Conservation (phyloP, 1,140 invertebrate genomes). For the Coenobita brevimanus region DNA sequence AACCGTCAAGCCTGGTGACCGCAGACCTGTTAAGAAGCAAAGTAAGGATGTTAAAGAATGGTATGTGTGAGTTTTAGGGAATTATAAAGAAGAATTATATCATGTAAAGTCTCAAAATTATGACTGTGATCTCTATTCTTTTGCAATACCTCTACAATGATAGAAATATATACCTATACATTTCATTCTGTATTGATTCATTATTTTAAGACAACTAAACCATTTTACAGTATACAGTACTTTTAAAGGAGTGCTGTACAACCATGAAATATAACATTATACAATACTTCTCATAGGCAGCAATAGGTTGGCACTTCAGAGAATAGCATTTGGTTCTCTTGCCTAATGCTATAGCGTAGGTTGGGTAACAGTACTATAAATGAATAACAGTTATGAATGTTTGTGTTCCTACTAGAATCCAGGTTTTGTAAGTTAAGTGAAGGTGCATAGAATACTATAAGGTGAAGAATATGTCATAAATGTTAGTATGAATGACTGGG, state of each 20-base stretch:
- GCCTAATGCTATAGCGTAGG: background rate
- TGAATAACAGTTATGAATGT: conserved; percentile 41
- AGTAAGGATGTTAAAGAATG: conserved; percentile 94
- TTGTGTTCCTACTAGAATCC: conserved; percentile 17
- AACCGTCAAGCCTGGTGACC: conserved; percentile 74
- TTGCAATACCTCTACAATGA: conserved; percentile 61
- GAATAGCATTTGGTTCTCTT: background rate
- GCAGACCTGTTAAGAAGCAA: conserved; percentile 80
- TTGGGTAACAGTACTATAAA: conserved; percentile 4
- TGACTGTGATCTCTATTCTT: conserved; percentile 65
- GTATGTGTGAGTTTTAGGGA: conserved; percentile 83
- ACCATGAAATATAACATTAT: conserved; percentile 4
- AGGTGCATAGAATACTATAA: conserved; percentile 31
- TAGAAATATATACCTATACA: conserved; percentile 49
- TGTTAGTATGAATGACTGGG: conserved; percentile 11
- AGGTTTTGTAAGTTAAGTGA: conserved; percentile 39
- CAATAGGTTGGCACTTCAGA: conserved; percentile 42
- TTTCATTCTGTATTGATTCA: conserved; percentile 33
- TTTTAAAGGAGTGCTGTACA: background rate
- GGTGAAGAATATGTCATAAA: conserved; percentile 7
- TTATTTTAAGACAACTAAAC: conserved; percentile 2
- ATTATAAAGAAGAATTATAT: conserved; percentile 60
- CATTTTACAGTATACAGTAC: background rate
- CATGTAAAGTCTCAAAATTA: conserved; percentile 64
- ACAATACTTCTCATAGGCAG: conserved; percentile 25